These are phyloP conservation scores for Hormaphis cornu DNA, from an alignment of 1,140 invertebrate species.

Conservation along the genomic window DNA sequence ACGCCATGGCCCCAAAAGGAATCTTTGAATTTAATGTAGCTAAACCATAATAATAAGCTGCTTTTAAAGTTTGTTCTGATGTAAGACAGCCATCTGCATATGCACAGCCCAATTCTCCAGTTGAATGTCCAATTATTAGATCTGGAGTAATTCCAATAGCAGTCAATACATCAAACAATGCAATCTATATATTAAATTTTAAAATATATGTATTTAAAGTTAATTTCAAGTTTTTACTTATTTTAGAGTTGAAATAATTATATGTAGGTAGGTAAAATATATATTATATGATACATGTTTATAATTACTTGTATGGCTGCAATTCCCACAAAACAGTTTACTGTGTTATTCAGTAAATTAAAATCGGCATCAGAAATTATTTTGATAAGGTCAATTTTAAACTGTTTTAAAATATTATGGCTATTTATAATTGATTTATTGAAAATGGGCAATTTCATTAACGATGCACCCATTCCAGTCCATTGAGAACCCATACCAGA, in stretches of 20 bases:
- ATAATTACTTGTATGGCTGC: constrained; percentile 62
- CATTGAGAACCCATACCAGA: constrained; percentile 87
- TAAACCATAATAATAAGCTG: constrained; percentile 73
- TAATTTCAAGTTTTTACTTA: not conserved
- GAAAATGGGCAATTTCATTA: constrained; percentile 63
- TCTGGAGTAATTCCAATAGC: constrained; percentile 57
- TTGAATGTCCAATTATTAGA: constrained; percentile 70
- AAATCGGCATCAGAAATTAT: constrained; percentile 67
- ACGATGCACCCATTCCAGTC: constrained; percentile 64
- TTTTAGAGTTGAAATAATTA: too few relatives aligned
- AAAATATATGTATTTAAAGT: not conserved
- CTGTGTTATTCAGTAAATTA: constrained; percentile 65
- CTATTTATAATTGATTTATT: constrained; percentile 62
- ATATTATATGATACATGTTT: not conserved
- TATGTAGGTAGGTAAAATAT: not conserved
- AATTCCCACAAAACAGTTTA: constrained; percentile 85
- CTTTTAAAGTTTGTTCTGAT: constrained; percentile 65
- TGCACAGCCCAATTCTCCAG: constrained; percentile 68
- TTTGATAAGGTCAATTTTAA: constrained; percentile 66
- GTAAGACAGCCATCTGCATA: constrained; percentile 76
- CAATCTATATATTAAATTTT: constrained; percentile 47
- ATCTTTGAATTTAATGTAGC: constrained; percentile 71
- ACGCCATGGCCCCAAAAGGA: constrained; percentile 73
- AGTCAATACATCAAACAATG: constrained; percentile 60
- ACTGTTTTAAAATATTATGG: constrained; percentile 58